These are phyloP conservation scores for Aradophagus sp. DNA, from an alignment of 1,140 invertebrate genomes.

Conservation along the genomic window DNA sequence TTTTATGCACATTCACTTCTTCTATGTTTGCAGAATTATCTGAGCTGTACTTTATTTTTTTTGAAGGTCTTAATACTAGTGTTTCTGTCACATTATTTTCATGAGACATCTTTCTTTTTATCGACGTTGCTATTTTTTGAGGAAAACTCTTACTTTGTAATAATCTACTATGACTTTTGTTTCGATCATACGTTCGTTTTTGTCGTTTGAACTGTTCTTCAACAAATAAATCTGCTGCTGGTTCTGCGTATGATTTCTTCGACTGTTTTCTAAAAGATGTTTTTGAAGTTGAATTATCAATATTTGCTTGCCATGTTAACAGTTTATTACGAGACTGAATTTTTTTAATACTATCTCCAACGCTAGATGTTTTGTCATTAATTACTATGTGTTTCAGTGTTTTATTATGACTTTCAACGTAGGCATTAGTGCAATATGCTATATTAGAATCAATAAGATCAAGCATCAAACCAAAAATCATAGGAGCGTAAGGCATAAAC, in stretches of 20 bases:
- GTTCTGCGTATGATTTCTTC: conserved; percentile 22
- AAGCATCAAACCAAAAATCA: conserved; percentile 32
- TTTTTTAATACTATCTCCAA: conserved; percentile 12
- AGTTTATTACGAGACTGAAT: conserved; percentile 10
- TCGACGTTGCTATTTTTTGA: not conserved
- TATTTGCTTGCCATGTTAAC: conserved; percentile 1
- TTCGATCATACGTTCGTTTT: not conserved
- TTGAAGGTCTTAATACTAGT: too few species aligned
- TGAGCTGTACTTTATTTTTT: too few species aligned
- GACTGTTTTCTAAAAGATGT: not conserved
- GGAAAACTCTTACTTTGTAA: not conserved
- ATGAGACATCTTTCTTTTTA: too few species aligned
- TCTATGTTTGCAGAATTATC: too few species aligned
- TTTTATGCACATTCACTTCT: too few species aligned
- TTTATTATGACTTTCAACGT: conserved; percentile 39
- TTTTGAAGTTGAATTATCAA: not conserved
- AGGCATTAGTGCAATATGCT: conserved; percentile 37
- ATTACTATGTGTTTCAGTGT: conserved; percentile 18
- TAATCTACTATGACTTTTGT: not conserved
- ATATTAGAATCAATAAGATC: conserved; percentile 33
- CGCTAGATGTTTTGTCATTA: not conserved
- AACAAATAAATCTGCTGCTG: conserved; percentile 1
- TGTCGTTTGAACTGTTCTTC: conserved; percentile 3
- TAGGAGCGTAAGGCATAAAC: conserved; percentile 37
- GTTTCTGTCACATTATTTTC: too few species aligned